Conservation (phyloP, 2,113 vertebrate genomes). For the Ameiurus melas region DNA sequence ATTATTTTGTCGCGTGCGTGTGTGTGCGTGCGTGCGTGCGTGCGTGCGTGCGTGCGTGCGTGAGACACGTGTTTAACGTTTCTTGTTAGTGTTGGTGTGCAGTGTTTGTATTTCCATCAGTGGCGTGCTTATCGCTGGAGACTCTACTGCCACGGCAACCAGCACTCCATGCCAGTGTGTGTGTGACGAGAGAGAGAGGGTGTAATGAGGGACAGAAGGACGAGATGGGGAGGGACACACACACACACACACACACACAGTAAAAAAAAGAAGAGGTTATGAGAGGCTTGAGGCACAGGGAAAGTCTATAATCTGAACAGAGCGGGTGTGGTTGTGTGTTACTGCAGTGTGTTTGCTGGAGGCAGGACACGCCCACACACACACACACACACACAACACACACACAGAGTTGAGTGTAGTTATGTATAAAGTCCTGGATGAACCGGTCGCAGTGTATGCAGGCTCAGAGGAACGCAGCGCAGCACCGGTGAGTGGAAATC, state of each 20-base stretch:
- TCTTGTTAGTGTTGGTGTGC: not conserved
- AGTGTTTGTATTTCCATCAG: slow-evolving; percentile 19
- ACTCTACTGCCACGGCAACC: slow-evolving; percentile 37
- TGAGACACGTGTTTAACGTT: not conserved
- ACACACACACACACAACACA: slow-evolving; percentile 13
- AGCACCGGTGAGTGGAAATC: slow-evolving; percentile 17
- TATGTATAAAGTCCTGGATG: not conserved
- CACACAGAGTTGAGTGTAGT: not conserved
- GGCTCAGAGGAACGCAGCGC: not conserved
- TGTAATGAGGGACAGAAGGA: not conserved
- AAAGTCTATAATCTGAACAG: slow-evolving; percentile 72
- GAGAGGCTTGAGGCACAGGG: slow-evolving; percentile 22
- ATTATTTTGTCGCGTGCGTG: not conserved
- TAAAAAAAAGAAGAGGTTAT: slow-evolving; percentile 20
- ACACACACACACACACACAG: not conserved
- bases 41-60: not conserved
- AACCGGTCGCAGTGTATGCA: slow-evolving; percentile 27
- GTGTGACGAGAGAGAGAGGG: not conserved
- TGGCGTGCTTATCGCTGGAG: not conserved
- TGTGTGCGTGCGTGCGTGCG: not conserved
- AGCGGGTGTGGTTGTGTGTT: slow-evolving; percentile 65
- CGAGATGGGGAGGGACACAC: no score
- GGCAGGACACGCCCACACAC: slow-evolving; percentile 22
- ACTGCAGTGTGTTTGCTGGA: slow-evolving; percentile 34
- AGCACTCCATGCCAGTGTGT: not conserved